phyloP scores from a whole-genome alignment of 2,888 invertebrate species.

The Pseudococcus jackbeardsleyi region DNA sequence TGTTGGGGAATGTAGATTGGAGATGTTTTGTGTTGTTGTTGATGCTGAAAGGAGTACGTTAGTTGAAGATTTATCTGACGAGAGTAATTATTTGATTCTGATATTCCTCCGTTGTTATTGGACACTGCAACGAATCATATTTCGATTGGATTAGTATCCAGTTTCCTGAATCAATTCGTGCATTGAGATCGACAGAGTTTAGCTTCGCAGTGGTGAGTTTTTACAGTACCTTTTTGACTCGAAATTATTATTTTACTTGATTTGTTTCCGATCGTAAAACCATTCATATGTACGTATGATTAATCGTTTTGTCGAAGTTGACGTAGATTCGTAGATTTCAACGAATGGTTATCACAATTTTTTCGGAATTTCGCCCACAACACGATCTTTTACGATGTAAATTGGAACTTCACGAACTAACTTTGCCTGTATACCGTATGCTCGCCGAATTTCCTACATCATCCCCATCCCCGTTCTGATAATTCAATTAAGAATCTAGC shows the following conservation, averaged over 20 bases:
- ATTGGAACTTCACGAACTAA: too few relatives aligned
- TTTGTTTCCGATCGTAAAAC: too few relatives aligned
- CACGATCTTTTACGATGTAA: too few relatives aligned
- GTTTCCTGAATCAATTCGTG: not conserved
- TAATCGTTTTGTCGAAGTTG: too few relatives aligned
- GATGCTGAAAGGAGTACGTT: slow-evolving; percentile 81
- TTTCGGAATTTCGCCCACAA: too few relatives aligned
- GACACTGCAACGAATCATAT: slow-evolving; percentile 65
- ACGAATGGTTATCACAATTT: too few relatives aligned
- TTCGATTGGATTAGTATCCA: not conserved
- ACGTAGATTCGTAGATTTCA: too few relatives aligned
- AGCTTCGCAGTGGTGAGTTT: slow-evolving; percentile 1
- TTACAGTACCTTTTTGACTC: not conserved
- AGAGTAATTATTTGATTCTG: slow-evolving; percentile 74
- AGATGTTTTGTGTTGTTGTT: slow-evolving; percentile 69
- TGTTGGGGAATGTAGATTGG: slow-evolving; percentile 71
- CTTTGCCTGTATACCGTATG: too few relatives aligned
- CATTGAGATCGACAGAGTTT: not conserved
- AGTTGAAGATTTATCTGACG: slow-evolving; percentile 89
- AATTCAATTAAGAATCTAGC: not conserved
- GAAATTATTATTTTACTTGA: too few relatives aligned
- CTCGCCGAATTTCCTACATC: not conserved
- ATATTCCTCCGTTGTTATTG: slow-evolving; percentile 51
- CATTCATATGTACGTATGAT: too few relatives aligned
- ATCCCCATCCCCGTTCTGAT: not conserved